A percentile compares a stretch with the other conserved stretches of the same genome.
phyloP scores from a whole-genome alignment of 1,140 invertebrate species.

The Pygmarrhopalites habei region DNA sequence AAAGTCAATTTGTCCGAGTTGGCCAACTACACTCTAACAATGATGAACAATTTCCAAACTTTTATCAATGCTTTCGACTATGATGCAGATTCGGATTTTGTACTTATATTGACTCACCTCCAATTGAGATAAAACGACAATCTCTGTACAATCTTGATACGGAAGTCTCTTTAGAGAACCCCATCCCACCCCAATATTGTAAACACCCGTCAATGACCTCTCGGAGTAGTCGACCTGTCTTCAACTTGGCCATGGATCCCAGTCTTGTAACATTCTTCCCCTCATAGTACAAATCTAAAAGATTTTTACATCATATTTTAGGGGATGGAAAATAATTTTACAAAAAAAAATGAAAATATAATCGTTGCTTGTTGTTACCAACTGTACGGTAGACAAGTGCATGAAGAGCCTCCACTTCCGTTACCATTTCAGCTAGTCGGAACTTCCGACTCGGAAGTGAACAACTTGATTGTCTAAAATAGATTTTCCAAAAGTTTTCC shows the following conservation, averaged over 20 bases:
- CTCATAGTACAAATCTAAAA: slow-evolving; percentile 44
- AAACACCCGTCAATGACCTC: not conserved
- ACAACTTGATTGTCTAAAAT: slow-evolving; percentile 52
- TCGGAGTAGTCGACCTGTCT: not conserved
- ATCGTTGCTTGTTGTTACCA: slow-evolving; percentile 26
- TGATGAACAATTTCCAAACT: too few species aligned
- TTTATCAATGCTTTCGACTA: too few species aligned
- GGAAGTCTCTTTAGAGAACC: not conserved
- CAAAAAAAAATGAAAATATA: not conserved
- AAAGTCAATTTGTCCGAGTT: too few species aligned
- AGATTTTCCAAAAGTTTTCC: slow-evolving; percentile 49
- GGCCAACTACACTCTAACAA: too few species aligned
- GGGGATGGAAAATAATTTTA: not conserved
- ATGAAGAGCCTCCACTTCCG: slow-evolving; percentile 51
- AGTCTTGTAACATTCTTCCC: slow-evolving; percentile 53
- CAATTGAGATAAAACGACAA: not conserved
- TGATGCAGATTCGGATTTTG: too few species aligned
- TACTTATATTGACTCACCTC: too few species aligned
- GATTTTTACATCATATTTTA: not conserved
- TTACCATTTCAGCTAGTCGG: slow-evolving; percentile 54
- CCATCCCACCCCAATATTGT: not conserved
- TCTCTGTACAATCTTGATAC: not conserved
- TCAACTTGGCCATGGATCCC: slow-evolving; percentile 40
- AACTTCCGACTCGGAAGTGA: slow-evolving; percentile 48
- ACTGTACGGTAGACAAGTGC: slow-evolving; percentile 48